phyloP scores from a whole-genome alignment of 37 sponge, comb jelly and placozoan genomes.

The Diacarnus erythraeanus region DNA sequence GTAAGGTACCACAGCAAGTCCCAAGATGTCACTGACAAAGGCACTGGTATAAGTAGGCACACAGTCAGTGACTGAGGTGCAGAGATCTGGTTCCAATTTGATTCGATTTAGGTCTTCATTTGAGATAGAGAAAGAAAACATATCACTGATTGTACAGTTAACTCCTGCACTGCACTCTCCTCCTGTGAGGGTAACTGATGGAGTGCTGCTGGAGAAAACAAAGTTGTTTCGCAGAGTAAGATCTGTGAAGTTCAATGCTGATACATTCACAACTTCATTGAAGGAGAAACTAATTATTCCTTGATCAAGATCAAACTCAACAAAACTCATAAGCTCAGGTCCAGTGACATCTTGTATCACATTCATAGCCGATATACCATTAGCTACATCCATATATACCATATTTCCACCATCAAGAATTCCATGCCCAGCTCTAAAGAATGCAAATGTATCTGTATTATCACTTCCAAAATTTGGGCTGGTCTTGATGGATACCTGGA shows the following conservation, averaged over 20 bases:
- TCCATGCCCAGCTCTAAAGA: conserved; percentile 24
- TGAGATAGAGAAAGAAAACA: conserved; percentile 38
- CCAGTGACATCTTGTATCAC: conserved; percentile 19
- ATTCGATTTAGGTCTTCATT: conserved; percentile 70
- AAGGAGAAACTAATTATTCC: conserved; percentile 74
- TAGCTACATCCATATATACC: neutral
- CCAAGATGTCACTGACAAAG: conserved; percentile 54
- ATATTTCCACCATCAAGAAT: conserved; percentile 6
- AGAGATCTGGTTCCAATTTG: conserved; percentile 57
- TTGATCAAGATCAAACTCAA: conserved; percentile 62
- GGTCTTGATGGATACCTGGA: conserved; percentile 44
- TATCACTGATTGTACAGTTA: conserved; percentile 41
- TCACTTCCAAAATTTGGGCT: conserved; percentile 21
- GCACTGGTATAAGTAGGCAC: conserved; percentile 46
- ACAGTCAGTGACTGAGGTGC: conserved; percentile 72
- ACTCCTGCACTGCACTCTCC: conserved; percentile 26
- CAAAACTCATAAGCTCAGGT: conserved; percentile 52
- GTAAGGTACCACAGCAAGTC: conserved; percentile 25
- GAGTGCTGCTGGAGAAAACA: neutral
- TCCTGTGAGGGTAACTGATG: conserved; percentile 31
- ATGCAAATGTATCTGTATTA: conserved; percentile 36
- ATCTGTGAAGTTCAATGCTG: conserved; percentile 53
- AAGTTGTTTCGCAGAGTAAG: conserved; percentile 62
- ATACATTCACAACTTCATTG: conserved; percentile 72
- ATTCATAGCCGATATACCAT: neutral